Evolutionary conservation across 2,113 vertebrate species (phyloP).

Genomic region (Coryphaenoides rupestris): DNA sequence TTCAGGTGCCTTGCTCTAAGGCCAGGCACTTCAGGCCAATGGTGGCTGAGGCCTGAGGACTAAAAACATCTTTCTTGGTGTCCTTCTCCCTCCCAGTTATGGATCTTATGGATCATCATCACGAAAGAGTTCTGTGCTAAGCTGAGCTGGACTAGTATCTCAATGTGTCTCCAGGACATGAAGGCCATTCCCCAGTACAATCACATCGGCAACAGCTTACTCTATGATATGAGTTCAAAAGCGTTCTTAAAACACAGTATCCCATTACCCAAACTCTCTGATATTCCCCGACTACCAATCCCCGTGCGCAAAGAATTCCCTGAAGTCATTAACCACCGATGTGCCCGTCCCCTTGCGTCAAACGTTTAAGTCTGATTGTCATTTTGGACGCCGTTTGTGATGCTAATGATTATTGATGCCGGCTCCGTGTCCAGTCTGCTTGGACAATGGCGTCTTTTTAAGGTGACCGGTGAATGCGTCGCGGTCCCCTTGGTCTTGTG

Average conservation of each 20-base stretch:
- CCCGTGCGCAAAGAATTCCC: not conserved
- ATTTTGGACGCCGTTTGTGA: not conserved
- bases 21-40: not conserved
- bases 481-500: not conserved
- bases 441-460: not conserved
- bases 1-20: not conserved
- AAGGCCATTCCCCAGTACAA: not conserved
- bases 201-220: not conserved
- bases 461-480: not conserved
- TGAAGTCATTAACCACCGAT: not conserved
- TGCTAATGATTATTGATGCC: not conserved
- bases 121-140: too few species aligned
- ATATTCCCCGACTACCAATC: not conserved
- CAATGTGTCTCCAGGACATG: not conserved
- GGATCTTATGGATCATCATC: too few species aligned
- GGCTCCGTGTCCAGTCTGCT: constrained; percentile 7
- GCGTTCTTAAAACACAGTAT: too few species aligned
- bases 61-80: too few species aligned
- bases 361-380: not conserved
- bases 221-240: not conserved
- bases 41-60: too few species aligned
- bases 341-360: not conserved
- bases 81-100: too few species aligned
- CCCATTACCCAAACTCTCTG: not conserved
- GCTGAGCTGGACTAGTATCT: too few species aligned